Evolutionary conservation across 2,888 invertebrate species (phyloP), one percentile per base, ranked within the genome.

Genomic region (Chirona hameri): DNA sequence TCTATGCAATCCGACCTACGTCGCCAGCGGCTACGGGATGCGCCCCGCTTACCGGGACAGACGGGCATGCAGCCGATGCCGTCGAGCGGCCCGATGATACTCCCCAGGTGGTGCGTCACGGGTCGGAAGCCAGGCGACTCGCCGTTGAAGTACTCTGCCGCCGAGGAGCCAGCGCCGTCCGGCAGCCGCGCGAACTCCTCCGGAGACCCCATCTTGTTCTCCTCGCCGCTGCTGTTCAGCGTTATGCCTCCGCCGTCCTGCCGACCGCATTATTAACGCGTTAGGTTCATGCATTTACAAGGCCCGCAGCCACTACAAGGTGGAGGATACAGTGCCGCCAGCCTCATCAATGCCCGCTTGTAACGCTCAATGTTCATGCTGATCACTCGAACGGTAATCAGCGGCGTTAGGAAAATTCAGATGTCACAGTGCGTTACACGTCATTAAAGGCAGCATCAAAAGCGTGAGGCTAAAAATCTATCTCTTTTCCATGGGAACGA

Each of bases 11-110:
- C 21, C 57, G 57, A n/a, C n/a, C 24, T 60, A 60, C 4, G 65
- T 46, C 27, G 65, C 60, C 39, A 52, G 14, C 55, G 39, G 7
- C 29, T 46, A 39, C 79, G 82, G 18, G 24, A 24, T 46, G 79
- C 27, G 76, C 29, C 57, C 52, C 29, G 57, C 79, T 27, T 52
- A 79, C 72, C 72, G 14, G 72, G 72, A 31, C 72, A 72, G 15
- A 72, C 72, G 31, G 72, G 72, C 72, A 72, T 72, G 72, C 72
- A 72, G 72, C 72, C 72, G 31, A 72, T 72, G 72, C 72, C 27
- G 72, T 72, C 72, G 31, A 72, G 72, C 72, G 72, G 72, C 12
- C 72, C 72, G 72, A 72, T 72, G 72, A 72, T 72, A 31, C 31
- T 31, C 12, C 72, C 72, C 72, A 72, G 72, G 31, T 72, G 72